These are phyloP conservation scores for Cotesia chilonis DNA, from an alignment of 1,140 invertebrate species.

Conservation along the genomic window DNA sequence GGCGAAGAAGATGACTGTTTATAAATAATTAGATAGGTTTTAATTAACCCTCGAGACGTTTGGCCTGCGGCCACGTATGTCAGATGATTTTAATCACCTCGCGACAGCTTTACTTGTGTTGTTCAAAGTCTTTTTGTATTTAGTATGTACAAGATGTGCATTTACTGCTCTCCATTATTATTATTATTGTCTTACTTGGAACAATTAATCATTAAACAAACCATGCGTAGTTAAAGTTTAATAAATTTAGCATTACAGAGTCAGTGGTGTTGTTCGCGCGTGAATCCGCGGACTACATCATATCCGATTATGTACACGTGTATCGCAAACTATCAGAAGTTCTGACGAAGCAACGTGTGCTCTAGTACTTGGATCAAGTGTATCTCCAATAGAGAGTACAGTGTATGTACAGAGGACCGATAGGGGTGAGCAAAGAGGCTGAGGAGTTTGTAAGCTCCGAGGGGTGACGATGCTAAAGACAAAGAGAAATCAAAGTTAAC, in stretches of 20 bases:
- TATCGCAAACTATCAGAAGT: neutral
- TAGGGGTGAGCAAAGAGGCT: neutral
- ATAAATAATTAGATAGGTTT: slow-evolving; percentile 68
- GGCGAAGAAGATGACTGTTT: slow-evolving; percentile 63
- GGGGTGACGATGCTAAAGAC: slow-evolving; percentile 20
- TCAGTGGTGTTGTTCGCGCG: neutral
- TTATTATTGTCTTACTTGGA: too few relatives aligned
- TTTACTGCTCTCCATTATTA: neutral
- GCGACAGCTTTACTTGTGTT: slow-evolving; percentile 10
- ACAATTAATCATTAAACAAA: too few relatives aligned
- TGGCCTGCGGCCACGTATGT: slow-evolving; percentile 35
- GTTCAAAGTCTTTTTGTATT: neutral
- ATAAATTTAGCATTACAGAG: too few relatives aligned
- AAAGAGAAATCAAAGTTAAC: slow-evolving; percentile 36
- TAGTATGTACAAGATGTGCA: neutral
- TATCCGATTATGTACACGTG: slow-evolving; percentile 14
- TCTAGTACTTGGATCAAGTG: too few relatives aligned
- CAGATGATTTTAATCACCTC: slow-evolving; percentile 46
- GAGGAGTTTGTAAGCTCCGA: slow-evolving; percentile 1
- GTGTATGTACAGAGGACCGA: slow-evolving; percentile 12
- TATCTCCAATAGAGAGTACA: slow-evolving; percentile 7
- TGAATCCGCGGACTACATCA: slow-evolving; percentile 25
- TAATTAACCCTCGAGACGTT: slow-evolving; percentile 63
- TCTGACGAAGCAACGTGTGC: too few relatives aligned
- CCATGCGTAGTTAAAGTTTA: too few relatives aligned